Conservation (phyloP, 2,113 vertebrate genomes). For the Gambusia affinis region DNA sequence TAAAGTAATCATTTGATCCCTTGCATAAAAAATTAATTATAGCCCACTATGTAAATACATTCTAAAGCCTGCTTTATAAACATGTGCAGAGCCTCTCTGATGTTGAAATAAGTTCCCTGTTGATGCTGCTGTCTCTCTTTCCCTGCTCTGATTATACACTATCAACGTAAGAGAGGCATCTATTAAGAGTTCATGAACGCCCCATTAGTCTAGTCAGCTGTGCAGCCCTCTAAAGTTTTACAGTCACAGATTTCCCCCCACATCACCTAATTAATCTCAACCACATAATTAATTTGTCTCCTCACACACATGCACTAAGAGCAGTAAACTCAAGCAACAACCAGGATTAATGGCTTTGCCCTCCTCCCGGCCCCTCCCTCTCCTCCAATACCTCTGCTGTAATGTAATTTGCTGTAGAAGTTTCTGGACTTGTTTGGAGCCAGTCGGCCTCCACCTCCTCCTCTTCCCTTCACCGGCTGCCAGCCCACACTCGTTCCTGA, state of each 20-base stretch:
- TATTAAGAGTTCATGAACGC: conserved; percentile 73
- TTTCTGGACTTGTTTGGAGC: conserved; percentile 49
- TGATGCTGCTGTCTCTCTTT: not conserved
- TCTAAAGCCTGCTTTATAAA: not conserved
- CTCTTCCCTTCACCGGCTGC: conserved; percentile 8
- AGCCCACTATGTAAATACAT: not conserved
- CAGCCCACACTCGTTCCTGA: conserved; percentile 51
- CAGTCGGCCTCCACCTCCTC: conserved; percentile 5
- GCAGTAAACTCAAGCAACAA: conserved; percentile 29
- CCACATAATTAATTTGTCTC: conserved; percentile 69
- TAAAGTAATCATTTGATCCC: not conserved
- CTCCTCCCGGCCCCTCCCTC: conserved; percentile 10
- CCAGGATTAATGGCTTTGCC: conserved; percentile 58
- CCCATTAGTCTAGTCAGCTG: conserved; percentile 73
- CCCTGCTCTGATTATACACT: conserved; percentile 13
- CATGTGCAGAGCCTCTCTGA: not conserved
- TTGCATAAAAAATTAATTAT: conserved; percentile 3
- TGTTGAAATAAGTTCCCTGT: not conserved
- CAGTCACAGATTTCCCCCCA: conserved; percentile 70
- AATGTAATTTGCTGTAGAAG: conserved; percentile 40
- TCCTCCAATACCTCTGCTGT: conserved; percentile 15
- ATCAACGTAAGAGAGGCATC: conserved; percentile 46
- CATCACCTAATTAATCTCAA: conserved; percentile 72
- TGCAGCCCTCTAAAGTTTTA: conserved; percentile 64
- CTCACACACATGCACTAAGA: conserved; percentile 52